Conservation (phyloP, 1,140 invertebrate species). For the Drosophila mauritiana region DNA sequence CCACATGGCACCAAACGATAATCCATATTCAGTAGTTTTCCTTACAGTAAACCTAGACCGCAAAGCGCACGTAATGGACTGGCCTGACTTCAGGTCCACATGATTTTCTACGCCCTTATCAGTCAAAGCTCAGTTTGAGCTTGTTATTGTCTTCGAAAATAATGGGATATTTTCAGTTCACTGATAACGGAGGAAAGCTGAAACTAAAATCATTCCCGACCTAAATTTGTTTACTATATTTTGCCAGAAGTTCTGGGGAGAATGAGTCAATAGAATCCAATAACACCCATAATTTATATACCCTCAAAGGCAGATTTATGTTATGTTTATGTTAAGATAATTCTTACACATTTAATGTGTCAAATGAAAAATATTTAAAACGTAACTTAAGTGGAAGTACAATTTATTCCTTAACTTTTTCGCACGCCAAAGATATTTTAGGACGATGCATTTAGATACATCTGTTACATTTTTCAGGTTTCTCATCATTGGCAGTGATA, state of each 20-base stretch:
- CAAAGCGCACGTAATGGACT: constrained; percentile 47
- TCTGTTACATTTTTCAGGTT: neutral
- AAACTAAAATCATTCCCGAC: neutral
- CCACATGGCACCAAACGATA: constrained; percentile 20
- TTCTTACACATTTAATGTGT: too few species aligned
- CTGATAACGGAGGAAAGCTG: neutral
- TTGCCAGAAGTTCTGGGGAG: neutral
- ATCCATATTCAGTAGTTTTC: constrained; percentile 30
- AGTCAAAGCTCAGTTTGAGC: constrained; percentile 23
- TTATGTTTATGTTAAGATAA: too few species aligned
- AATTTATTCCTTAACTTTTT: neutral
- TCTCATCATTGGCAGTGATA: neutral
- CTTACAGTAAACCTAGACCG: neutral
- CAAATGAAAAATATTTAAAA: too few species aligned
- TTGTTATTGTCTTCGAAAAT: constrained; percentile 17
- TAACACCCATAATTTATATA: neutral
- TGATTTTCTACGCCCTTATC: constrained; percentile 18
- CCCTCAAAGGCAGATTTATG: too few species aligned
- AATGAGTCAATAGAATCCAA: neutral
- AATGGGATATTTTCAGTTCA: neutral
- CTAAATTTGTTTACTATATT: neutral
- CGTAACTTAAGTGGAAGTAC: neutral
- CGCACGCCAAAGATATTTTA: neutral
- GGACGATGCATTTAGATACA: neutral
- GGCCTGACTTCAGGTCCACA: constrained; percentile 1